Evolutionary conservation across 2,888 invertebrate genomes (phyloP).

Genomic region (Tipula helvola): DNA sequence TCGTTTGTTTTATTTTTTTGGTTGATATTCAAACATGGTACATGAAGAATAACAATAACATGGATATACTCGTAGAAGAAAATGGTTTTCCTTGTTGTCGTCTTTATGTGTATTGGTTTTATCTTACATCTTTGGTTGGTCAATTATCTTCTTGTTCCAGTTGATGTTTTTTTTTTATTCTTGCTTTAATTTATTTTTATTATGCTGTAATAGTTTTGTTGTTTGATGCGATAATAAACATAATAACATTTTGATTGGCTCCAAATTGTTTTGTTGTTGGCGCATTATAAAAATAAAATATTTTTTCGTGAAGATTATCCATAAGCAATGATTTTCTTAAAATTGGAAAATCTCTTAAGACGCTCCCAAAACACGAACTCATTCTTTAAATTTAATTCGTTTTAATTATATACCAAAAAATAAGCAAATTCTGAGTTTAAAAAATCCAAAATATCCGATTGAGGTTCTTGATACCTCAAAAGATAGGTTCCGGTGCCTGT

Average conservation of each 20-base stretch:
- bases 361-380: no score
- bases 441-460: no score
- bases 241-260: not conserved
- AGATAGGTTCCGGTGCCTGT: no score
- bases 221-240: not conserved
- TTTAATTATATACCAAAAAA: no score
- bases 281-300: not conserved
- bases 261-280: not conserved
- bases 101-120: not conserved
- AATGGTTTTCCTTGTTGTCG: not conserved
- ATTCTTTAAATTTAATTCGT: no score
- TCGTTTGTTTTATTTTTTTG: not conserved
- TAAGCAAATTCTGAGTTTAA: no score
- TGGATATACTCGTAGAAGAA: not conserved
- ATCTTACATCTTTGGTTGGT: not conserved
- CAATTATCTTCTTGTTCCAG: not conserved
- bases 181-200: not conserved
- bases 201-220: constrained; percentile 4
- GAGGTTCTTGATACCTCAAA: no score
- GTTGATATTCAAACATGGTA: not conserved
- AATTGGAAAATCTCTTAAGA: no score
- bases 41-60: not conserved
- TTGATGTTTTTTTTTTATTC: not conserved
- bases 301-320: not conserved
- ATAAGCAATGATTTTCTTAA: no score